These are phyloP conservation scores for Urocitellus parryii DNA, from an alignment of 2,113 vertebrate species.

Conservation along the genomic window DNA sequence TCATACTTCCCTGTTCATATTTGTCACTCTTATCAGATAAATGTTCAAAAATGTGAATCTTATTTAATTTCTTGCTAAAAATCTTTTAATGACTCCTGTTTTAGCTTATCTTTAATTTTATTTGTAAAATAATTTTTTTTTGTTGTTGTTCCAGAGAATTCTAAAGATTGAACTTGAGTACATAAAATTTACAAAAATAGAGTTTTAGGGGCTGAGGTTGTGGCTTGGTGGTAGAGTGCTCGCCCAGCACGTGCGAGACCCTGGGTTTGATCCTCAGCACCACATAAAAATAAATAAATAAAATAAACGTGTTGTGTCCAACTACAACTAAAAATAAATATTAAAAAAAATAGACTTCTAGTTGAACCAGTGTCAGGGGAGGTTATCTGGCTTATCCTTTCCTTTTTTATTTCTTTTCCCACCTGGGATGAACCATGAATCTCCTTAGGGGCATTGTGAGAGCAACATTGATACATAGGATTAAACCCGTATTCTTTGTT, in stretches of 20 bases:
- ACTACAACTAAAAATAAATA: too few relatives aligned
- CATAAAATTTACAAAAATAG: not conserved
- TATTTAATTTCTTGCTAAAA: constrained; percentile 56
- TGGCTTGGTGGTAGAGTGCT: too few relatives aligned
- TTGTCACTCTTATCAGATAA: constrained; percentile 36
- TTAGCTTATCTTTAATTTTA: not conserved
- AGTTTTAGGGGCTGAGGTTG: not conserved
- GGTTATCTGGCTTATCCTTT: not conserved
- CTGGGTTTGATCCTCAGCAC: too few relatives aligned
- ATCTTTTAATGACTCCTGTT: constrained; percentile 16
- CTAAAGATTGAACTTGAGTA: not conserved
- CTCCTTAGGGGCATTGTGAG: not conserved
- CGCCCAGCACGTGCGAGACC: too few relatives aligned
- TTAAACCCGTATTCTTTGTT: not conserved
- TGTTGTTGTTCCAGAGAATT: constrained; percentile 11
- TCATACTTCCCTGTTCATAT: constrained; percentile 33
- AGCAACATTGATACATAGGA: not conserved
- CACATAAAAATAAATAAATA: too few relatives aligned
- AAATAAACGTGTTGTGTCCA: too few relatives aligned
- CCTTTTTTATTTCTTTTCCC: not conserved
- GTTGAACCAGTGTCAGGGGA: not conserved
- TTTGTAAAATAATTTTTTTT: constrained; percentile 7
- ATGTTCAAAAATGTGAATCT: constrained; percentile 29
- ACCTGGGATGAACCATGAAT: not conserved
- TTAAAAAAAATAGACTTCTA: not conserved